Percentiles rank a stretch among this genome's conserved stretches.
phyloP scores from a whole-genome alignment of 2,113 vertebrate genomes.

The Hippoglossus stenolepis region DNA sequence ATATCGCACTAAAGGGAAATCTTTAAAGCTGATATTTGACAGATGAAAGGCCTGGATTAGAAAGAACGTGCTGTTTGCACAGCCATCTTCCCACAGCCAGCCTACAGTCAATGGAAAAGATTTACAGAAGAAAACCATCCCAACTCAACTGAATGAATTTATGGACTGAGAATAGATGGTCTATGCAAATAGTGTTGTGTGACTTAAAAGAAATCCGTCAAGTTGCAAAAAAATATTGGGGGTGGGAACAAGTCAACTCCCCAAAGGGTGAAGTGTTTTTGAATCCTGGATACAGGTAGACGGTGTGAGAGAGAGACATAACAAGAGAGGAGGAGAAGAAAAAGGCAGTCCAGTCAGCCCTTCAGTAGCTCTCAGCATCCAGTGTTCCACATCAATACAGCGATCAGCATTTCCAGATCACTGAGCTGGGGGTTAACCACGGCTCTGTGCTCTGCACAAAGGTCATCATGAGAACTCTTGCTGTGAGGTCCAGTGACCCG shows the following conservation, averaged over 20 bases:
- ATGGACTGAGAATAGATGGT: too few relatives aligned
- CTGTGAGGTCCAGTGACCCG: constrained; percentile 59
- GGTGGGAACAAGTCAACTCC: constrained; percentile 5
- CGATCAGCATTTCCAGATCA: constrained; percentile 60
- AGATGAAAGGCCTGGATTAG: not conserved
- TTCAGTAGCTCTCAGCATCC: constrained; percentile 17
- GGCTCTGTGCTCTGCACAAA: constrained; percentile 44
- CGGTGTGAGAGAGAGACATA: not conserved
- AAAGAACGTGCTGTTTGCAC: too few relatives aligned
- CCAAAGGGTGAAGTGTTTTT: not conserved
- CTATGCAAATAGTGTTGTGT: too few relatives aligned
- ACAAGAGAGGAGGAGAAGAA: not conserved
- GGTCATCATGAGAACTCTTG: constrained; percentile 47
- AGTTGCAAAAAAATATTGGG: not conserved
- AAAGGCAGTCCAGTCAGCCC: not conserved
- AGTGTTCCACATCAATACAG: constrained; percentile 45
- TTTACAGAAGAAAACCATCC: too few relatives aligned
- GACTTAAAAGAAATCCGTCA: too few relatives aligned
- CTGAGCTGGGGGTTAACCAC: constrained; percentile 49
- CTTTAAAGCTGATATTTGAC: not conserved
- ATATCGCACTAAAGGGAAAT: too few relatives aligned
- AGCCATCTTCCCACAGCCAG: too few relatives aligned
- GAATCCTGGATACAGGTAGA: not conserved
- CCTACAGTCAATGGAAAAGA: too few relatives aligned
- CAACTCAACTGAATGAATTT: too few relatives aligned